phyloP scores from a whole-genome alignment of 2,888 invertebrate genomes.

The Tetropium fuscum region DNA sequence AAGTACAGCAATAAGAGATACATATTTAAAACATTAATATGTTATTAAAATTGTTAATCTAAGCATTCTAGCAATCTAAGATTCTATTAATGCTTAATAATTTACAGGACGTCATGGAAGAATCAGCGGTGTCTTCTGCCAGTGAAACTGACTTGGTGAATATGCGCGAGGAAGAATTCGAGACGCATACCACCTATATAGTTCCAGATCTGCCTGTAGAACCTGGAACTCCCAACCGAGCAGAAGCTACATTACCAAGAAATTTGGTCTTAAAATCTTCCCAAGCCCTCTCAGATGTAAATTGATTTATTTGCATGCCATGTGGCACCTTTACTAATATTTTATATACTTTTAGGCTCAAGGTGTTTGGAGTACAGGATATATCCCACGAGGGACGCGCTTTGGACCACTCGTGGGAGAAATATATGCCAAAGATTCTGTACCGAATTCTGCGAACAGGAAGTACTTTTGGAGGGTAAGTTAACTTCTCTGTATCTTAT shows the following conservation, averaged over 20 bases:
- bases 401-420: slow-evolving; percentile 98
- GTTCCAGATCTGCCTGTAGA: slow-evolving; percentile 91
- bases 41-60: too few relatives aligned
- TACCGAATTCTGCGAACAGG: slow-evolving; percentile 85
- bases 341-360: slow-evolving; percentile 75
- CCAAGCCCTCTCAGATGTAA: slow-evolving; percentile 88
- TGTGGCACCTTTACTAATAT: background rate
- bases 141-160: slow-evolving; percentile 61
- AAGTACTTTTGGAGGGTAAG: slow-evolving; percentile 98
- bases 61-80: too few relatives aligned
- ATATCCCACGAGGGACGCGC: slow-evolving; percentile 96
- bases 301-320: slow-evolving; percentile 53
- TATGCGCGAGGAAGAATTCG: slow-evolving; percentile 85
- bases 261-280: slow-evolving; percentile 93
- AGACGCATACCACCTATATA: slow-evolving; percentile 92
- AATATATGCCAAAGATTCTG: slow-evolving; percentile 77
- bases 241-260: slow-evolving; percentile 91
- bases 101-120: slow-evolving; percentile 62
- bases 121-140: slow-evolving; percentile 58
- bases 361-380: slow-evolving; percentile 98
- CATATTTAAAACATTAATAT: too few relatives aligned
- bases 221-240: slow-evolving; percentile 81
- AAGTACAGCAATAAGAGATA: too few relatives aligned
- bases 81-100: too few relatives aligned
- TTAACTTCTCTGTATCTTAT: slow-evolving; percentile 51